Evolutionary conservation across 2,113 vertebrate genomes (phyloP).

Genomic region (Leucopternis melanops): DNA sequence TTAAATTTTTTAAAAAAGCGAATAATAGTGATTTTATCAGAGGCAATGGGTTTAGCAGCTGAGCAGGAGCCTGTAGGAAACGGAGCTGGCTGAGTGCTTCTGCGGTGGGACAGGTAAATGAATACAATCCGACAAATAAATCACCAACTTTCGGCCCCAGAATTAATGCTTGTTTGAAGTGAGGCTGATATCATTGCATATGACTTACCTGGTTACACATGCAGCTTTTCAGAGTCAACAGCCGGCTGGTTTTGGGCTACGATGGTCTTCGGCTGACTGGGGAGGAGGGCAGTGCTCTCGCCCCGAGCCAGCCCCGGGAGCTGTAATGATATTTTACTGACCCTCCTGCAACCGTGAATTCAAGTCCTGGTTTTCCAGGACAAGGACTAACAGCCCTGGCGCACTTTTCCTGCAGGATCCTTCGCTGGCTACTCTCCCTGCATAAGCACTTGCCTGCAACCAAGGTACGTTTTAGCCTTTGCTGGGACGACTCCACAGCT

Average conservation of each 20-base stretch:
- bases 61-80: neutral
- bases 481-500: accelerated
- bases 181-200: accelerated
- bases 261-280: neutral
- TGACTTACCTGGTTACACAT: neutral
- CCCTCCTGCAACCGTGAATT: accelerated
- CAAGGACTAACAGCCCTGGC: neutral
- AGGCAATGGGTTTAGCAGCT: neutral
- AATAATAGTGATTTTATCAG: neutral
- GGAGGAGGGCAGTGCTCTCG: neutral
- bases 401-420: neutral
- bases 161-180: neutral
- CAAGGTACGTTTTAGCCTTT: neutral
- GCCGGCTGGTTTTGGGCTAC: neutral
- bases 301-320: neutral
- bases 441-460: neutral
- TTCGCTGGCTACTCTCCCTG: neutral
- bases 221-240: neutral
- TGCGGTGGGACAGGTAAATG: neutral
- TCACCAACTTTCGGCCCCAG: neutral
- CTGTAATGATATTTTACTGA: neutral
- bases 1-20: neutral
- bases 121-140: neutral
- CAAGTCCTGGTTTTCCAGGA: neutral
- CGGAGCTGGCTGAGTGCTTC: neutral